Base-by-base conservation (phyloP, 92 coral and sea anemone genomes). In the Desmophyllum pertusum region DNA sequence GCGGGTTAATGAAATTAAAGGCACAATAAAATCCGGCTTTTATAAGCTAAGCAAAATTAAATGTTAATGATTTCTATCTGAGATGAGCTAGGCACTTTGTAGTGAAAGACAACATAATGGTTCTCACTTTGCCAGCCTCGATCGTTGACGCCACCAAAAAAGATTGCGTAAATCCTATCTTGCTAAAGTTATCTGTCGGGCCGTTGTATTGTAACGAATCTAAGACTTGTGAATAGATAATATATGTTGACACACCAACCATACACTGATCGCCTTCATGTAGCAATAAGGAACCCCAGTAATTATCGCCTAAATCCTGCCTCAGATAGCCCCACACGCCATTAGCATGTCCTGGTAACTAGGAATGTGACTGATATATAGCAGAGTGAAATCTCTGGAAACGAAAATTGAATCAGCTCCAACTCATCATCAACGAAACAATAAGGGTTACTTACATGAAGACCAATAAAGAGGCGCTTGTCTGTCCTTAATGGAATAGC, bases 211-310 rank as follows among this genome's bases (percentile, higher is more conserved):
- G n/a, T 62, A 53, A 67, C 80, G 30, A 90, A 90, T n/a, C 70
- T 81, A 3, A n/a, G n/a, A n/a, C n/a, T 41, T 11, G 36, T 66
- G 88, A 18, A 90, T n/a, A 86, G 8, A 2, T 27, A 8, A 25
- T 17, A 10, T 46, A 80, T 42, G n/a, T n/a, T n/a, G n/a, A n/a
- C n/a, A n/a, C 61, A 15, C 93, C 90, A 90, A 14, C 90, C 90
- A 33, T 86, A 43, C 6, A 19, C 61, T 19, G 77, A 30, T 0
- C 81, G 78, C 30, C 89, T 81, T n/a, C n/a, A n/a, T n/a, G 31
- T 62, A 90, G 77, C 93, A 90, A n/a, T n/a, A n/a, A n/a, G 39
- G 90, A 85, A 33, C 48, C 70, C 90, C 90, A 90, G 76, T 81
- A 86, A 62, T 64, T 75, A 29, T 71, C 68, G 68, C 87, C 52